These are phyloP conservation scores for Nudaria mundana DNA, from an alignment of 2,888 invertebrate genomes.

Conservation along the genomic window DNA sequence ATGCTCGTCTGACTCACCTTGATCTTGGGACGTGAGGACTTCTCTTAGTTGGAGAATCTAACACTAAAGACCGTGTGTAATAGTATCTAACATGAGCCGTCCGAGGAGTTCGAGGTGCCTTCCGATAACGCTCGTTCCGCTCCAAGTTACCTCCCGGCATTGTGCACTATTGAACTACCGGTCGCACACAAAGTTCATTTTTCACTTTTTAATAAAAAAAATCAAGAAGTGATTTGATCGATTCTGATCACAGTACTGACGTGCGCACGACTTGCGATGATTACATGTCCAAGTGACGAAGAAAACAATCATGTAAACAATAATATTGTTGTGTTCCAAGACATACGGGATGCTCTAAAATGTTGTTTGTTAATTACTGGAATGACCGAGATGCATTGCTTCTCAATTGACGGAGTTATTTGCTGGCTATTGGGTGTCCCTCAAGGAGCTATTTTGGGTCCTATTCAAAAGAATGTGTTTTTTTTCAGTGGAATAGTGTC, in stretches of 20 bases:
- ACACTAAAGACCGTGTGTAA: conserved; percentile 57
- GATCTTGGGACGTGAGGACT: conserved; percentile 33
- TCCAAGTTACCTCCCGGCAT: conserved; percentile 62
- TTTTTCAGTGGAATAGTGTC: too few species aligned
- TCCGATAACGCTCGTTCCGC: conserved; percentile 55
- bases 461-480: too few species aligned
- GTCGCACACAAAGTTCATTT: conserved; percentile 27
- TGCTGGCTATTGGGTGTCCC: background rate
- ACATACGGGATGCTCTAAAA: conserved; percentile 47
- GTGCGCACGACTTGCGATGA: conserved; percentile 37
- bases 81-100: conserved; percentile 60
- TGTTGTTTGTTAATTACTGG: conserved; percentile 19
- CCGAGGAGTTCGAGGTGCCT: conserved; percentile 50
- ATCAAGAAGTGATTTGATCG: conserved; percentile 24
- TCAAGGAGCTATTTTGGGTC: background rate
- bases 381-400: conserved; percentile 1
- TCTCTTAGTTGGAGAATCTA: conserved; percentile 43
- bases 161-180: conserved; percentile 48
- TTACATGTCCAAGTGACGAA: conserved; percentile 58
- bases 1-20: conserved; percentile 43
- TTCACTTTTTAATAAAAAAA: conserved; percentile 9
- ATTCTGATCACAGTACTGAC: conserved; percentile 39
- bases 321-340: conserved; percentile 58
- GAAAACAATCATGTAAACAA: conserved; percentile 71
- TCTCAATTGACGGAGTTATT: background rate